phyloP scores from a whole-genome alignment of 2,797 vertebrate species.

The Lophotriccus pileatus region DNA sequence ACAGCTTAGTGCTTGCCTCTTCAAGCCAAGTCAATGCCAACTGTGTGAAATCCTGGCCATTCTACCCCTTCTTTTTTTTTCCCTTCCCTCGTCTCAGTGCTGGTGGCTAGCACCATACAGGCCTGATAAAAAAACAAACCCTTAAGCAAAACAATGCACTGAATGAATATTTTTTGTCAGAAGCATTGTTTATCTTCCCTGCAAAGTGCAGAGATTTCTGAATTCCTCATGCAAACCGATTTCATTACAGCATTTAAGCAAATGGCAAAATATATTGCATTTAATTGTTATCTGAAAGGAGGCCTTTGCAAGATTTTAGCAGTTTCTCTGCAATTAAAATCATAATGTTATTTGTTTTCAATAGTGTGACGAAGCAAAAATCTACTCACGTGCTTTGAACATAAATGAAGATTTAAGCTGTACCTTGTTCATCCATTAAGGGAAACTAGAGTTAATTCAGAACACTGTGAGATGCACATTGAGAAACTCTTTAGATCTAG shows the following conservation, averaged over 20 bases:
- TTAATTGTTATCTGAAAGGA: background rate
- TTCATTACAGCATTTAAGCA: background rate
- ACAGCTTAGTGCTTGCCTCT: conserved; percentile 99
- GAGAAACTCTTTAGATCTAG: background rate
- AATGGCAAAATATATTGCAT: background rate
- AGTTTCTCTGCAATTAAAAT: background rate
- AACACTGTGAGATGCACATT: background rate
- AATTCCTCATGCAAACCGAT: background rate
- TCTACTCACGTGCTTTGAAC: background rate
- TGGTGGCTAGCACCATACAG: conserved; percentile 85
- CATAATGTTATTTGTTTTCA: background rate
- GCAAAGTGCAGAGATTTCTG: background rate
- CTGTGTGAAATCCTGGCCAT: conserved; percentile 97
- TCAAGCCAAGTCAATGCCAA: conserved; percentile 98
- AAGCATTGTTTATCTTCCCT: conserved; percentile 73
- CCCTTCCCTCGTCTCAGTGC: conserved; percentile 71
- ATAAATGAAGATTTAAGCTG: background rate
- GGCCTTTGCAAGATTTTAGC: background rate
- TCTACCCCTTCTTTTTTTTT: conserved; percentile 67
- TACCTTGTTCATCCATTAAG: background rate
- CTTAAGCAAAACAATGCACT: conserved; percentile 79
- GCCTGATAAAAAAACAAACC: conserved; percentile 79
- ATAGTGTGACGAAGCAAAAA: background rate
- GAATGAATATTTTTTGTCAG: conserved; percentile 85
- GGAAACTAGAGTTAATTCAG: background rate